phyloP scores from a whole-genome alignment of 2,113 vertebrate genomes.

The Theropithecus gelada region DNA sequence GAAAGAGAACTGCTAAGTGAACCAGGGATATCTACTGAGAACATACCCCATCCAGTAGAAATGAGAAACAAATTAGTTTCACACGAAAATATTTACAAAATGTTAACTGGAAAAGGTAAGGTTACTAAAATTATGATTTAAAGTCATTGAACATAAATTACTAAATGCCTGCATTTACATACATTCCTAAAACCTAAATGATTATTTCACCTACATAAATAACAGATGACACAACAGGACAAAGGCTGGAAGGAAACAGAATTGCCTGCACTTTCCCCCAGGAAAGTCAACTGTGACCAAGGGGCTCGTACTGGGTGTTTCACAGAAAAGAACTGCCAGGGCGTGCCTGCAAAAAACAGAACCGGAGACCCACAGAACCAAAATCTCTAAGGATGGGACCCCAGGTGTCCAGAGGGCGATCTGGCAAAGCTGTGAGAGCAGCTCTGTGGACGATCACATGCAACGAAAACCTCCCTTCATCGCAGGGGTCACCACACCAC shows the following conservation, averaged over 20 bases:
- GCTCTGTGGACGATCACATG: not conserved
- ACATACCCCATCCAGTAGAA: rapidly evolving
- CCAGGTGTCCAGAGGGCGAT: no score
- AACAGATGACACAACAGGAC: not conserved
- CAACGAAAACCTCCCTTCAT: rapidly evolving
- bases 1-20: not conserved
- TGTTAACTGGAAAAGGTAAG: not conserved
- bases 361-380: not conserved
- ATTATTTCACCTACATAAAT: not conserved
- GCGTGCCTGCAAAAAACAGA: not conserved
- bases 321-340: rapidly evolving
- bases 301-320: rapidly evolving
- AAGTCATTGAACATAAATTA: not conserved
- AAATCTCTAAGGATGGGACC: not conserved
- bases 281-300: rapidly evolving
- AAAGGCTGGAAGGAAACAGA: not conserved
- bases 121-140: not conserved
- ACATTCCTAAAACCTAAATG: not conserved
- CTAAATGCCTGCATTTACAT: not conserved
- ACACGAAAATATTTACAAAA: not conserved
- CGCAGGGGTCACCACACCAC: rapidly evolving
- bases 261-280: not conserved
- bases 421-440: not conserved
- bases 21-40: not conserved
- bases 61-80: not conserved